Evolutionary conservation across 2,888 invertebrate genomes (phyloP), one percentile per base, ranked within the genome.

Genomic region (Limnephilus marmoratus): DNA sequence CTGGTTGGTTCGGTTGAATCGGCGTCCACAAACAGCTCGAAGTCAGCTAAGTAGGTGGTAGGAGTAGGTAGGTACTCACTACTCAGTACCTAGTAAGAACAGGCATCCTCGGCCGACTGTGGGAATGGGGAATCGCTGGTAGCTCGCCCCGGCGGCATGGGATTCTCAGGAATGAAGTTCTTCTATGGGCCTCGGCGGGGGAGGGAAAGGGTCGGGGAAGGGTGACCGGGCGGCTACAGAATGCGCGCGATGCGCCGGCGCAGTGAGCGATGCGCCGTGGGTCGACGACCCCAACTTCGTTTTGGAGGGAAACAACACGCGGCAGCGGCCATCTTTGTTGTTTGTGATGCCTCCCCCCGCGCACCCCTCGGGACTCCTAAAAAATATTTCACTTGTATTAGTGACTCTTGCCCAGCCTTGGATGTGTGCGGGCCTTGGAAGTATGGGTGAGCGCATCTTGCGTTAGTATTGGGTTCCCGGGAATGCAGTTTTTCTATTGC

Each of bases 271-370:
- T 90, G 92, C 92, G 92, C 91, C 91, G 82, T 45, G 86, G 93
- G 92, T 93, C 93, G 89, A 90, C 93, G 92, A 93, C 92, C 93
- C 87, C 49, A 82, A n/a, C 90, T 91, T 88, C 92, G 91, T 93
- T 93, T 93, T 93, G 93, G 93, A 93, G 93, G 93, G 93, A 93
- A 93, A 93, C 93, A 68, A 68, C 93, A 92, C 92, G 93, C 93
- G 91, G 92, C 85, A 88, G 89, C 91, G 90, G 92, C 93, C 93
- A 93, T 93, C 87, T 92, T 92, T 90, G 90, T 92, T 93, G 90
- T 92, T 90, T 91, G 92, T 92, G 80, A 81, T 81, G 34, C 91
- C 45, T 41, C 92, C 83, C 92, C 90, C 81, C 81, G 80, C 89
- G 34, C 81, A 37, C 87, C 45, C 29, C 91, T 80, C 88, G 41